Evolutionary conservation across 2,113 vertebrate genomes (phyloP).

Genomic region (Lepisosteus osseus): DNA sequence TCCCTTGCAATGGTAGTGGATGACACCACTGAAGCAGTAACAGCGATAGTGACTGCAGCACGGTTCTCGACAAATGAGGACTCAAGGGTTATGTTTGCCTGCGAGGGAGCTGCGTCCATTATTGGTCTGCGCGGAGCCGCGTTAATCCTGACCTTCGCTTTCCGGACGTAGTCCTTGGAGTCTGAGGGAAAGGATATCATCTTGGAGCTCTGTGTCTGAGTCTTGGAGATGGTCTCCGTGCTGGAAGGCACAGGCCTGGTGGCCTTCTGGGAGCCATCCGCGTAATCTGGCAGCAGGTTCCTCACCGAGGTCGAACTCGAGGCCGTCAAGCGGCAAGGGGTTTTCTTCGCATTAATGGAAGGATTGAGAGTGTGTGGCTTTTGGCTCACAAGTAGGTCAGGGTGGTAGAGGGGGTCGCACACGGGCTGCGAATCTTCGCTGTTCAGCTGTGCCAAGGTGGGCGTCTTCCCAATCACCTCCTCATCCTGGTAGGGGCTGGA

Average conservation of each 20-base stretch:
- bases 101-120: constrained; percentile 31
- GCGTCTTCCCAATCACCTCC: constrained; percentile 92
- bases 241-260: constrained; percentile 81
- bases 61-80: constrained; percentile 42
- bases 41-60: constrained; percentile 49
- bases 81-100: constrained; percentile 33
- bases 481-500: constrained; percentile 98
- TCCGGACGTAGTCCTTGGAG: constrained; percentile 88
- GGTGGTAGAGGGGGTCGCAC: constrained; percentile 86
- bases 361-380: constrained; percentile 66
- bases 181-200: constrained; percentile 72
- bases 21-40: constrained; percentile 30
- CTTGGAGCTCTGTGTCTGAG: constrained; percentile 65
- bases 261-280: constrained; percentile 84
- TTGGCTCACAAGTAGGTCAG: constrained; percentile 73
- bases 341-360: constrained; percentile 76
- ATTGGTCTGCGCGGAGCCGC: constrained; percentile 50
- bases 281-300: constrained; percentile 70
- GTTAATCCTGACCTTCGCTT: constrained; percentile 90
- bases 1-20: constrained; percentile 40
- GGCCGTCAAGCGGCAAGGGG: constrained; percentile 59
- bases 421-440: constrained; percentile 95
- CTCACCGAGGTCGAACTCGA: constrained; percentile 72
- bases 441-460: constrained; percentile 94
- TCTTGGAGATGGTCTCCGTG: constrained; percentile 85